These are phyloP conservation scores for Cebidichthys violaceus DNA, from an alignment of 2,113 vertebrate species.

Conservation along the genomic window DNA sequence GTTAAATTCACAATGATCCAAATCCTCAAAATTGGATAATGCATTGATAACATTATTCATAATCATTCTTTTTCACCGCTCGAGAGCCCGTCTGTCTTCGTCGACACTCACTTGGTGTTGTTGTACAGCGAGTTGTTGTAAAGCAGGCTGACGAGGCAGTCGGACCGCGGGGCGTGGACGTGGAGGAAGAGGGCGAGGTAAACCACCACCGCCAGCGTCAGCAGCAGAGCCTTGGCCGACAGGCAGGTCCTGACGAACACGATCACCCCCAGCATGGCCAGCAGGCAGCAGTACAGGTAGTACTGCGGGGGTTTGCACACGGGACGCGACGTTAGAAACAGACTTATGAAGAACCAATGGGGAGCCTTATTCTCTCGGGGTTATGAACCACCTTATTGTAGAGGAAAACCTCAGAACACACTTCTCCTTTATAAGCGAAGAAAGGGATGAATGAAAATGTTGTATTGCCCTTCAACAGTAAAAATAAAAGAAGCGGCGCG, in stretches of 20 bases:
- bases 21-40: too few relatives aligned
- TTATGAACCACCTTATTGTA: not conserved
- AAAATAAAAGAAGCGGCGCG: not conserved
- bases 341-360: not conserved
- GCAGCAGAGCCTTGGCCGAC: conserved; percentile 86
- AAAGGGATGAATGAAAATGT: not conserved
- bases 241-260: conserved; percentile 88
- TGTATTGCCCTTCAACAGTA: not conserved
- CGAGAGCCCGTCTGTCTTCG: too few relatives aligned
- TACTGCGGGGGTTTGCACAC: conserved; percentile 84
- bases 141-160: conserved; percentile 82
- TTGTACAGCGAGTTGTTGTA: conserved; percentile 80
- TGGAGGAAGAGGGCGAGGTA: conserved; percentile 89
- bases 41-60: too few relatives aligned
- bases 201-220: conserved; percentile 87
- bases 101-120: conserved; percentile 67
- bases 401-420: not conserved
- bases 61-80: too few relatives aligned
- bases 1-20: too few relatives aligned
- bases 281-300: conserved; percentile 90
- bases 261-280: conserved; percentile 89
- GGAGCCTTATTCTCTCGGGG: not conserved
- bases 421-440: not conserved
- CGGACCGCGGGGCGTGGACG: conserved; percentile 81
- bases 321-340: too few relatives aligned